Conservation (phyloP, 1,140 invertebrate genomes). For the Heliconius nattereri region DNA sequence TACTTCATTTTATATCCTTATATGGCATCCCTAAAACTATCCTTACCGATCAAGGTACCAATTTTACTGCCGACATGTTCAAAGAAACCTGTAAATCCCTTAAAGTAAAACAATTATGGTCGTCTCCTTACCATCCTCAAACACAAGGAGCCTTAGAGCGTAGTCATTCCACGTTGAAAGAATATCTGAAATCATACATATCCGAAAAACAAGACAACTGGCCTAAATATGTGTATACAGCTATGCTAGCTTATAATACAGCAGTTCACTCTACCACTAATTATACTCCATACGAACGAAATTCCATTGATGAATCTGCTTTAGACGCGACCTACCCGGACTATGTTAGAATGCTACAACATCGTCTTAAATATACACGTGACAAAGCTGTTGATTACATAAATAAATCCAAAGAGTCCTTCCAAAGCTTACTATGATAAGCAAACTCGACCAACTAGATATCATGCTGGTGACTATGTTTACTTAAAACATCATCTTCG, state of each 20-base stretch:
- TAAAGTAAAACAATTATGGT: constrained; percentile 34
- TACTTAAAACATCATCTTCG: constrained; percentile 30
- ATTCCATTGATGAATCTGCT: constrained; percentile 22
- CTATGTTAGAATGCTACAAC: constrained; percentile 27
- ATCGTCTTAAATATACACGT: constrained; percentile 14
- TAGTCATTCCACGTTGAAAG: constrained; percentile 25
- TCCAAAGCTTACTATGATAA: constrained; percentile 24
- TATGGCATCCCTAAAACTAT: constrained; percentile 30
- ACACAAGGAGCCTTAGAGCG: constrained; percentile 23
- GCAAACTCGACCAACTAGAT: constrained; percentile 17
- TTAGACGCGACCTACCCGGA: constrained; percentile 25
- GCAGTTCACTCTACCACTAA: constrained; percentile 7
- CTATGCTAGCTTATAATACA: constrained; percentile 28
- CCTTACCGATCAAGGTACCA: constrained; percentile 30
- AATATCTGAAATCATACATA: constrained; percentile 26
- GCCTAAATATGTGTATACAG: constrained; percentile 19
- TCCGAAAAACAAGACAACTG: constrained; percentile 21
- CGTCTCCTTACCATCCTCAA: constrained; percentile 31
- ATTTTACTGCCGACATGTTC: constrained; percentile 27
- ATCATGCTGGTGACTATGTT: constrained; percentile 36
- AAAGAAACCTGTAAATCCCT: constrained; percentile 21
- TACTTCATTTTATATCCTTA: constrained; percentile 22
- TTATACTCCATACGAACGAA: constrained; percentile 20
- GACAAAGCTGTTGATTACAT: constrained; percentile 26
- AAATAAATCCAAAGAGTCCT: constrained; percentile 20